Evolutionary conservation across 2,113 vertebrate species (phyloP), one percentile per base, ranked within the genome.

Genomic region (Falcunculus frontatus): DNA sequence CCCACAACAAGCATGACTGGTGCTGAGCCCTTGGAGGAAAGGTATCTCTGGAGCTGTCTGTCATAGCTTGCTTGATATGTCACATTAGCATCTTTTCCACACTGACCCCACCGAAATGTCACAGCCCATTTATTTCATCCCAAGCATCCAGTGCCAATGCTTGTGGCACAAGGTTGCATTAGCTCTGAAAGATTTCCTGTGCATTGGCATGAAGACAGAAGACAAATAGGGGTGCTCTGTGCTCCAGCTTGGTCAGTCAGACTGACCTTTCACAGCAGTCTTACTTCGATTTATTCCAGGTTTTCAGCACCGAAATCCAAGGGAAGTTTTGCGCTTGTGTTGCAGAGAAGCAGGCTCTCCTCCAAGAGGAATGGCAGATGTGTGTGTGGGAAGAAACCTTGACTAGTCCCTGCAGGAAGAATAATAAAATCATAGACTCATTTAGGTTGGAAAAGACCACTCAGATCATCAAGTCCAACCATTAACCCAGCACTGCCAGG

Each of bases 51-150:
- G n/a, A 94, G 50, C 75, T 85, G 50, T 82, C 89, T 85, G 63
- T 94, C 87, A 69, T 12, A 53, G 7, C 74, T 84, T 85, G 49
- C 53, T 90, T 73, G 59, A 90, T 94, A 92, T 94, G 77, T 52
- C 87, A 75, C 87, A 93, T 94, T 88, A 95, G 59, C 91, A 93
- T 93, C 75, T 95, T 73, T 80, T 84, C 63, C 39, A 53, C 0
- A 0, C 72, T 91, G 85, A 94, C 79, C 79, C 60, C 80, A 44
- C 72, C n/a, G 70, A 97, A 97, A 96, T 93, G 89, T 91, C 95
- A 92, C 83, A 78, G 64, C 50, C 47, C 27, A 4, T 77, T 90
- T 83, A 57, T 79, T 90, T 79, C 23, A 79, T 44, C 29, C n/a
- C 27, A 57, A 73, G 49, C 27, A 60, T 5, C 60, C 56, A 53